Base-by-base conservation (phyloP, 2,888 invertebrate species). In the Achlya flavicornis region DNA sequence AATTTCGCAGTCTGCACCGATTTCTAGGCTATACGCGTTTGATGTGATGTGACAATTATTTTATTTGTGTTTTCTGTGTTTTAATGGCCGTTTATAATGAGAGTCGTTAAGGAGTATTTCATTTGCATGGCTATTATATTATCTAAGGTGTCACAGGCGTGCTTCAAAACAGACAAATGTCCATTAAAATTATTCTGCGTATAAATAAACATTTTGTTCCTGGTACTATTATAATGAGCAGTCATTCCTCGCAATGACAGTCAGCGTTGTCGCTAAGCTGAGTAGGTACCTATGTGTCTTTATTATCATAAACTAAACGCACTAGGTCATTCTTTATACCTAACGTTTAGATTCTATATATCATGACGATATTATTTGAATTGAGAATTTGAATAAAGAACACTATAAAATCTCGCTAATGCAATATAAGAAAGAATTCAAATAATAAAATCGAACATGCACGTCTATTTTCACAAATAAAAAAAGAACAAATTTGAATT, bases 201-300 rank as follows among this genome's bases (percentile, higher is more conserved):
- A 77, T 82, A 82, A 83, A 81, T 84, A 84, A 84, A 84, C 83
- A 81, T 71, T 64, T 70, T 66, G 75, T 84, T 84, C 83, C 75
- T 71, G 68, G 81, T 84, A 84, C 64, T 64, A 68, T 67, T 66
- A 33, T 67, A 67, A 67, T 61, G 67, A 63, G 73, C 72, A 69
- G 68, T 66, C 68, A 77, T 78, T 77, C 74, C 67, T 65, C 68
- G 78, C 78, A 77, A 78, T 72, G 73, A 75, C 73, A 76, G 64
- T 78, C 76, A 74, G 76, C 75, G 73, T 70, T 73, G 63, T 72
- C 60, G 60, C 19, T 12, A 11, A 43, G 41, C 38, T 48, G 48
- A n/a, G 48, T 48, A 41, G 38, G n/a, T 19, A 26, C 19, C 5
- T 46, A 5, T 6, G 14, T 12, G 41, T 41, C 41, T 26, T 26